These are phyloP conservation scores for Coelopa frigida DNA, from an alignment of 1,140 invertebrate species.

Conservation along the genomic window DNA sequence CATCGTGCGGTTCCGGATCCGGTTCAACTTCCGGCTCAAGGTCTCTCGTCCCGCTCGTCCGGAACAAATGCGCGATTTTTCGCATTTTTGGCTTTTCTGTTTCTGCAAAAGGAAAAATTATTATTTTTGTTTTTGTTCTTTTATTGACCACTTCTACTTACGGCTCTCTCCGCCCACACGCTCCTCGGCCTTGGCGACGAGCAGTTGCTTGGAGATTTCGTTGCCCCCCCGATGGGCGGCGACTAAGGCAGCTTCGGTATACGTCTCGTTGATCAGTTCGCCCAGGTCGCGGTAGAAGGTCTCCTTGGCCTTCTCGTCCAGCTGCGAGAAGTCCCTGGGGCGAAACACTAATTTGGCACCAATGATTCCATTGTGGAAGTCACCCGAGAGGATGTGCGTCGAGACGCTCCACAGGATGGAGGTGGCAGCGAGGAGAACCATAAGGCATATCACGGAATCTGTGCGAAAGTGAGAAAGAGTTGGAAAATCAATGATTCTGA, in stretches of 20 bases:
- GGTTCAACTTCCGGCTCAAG: neutral
- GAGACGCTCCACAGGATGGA: conserved; percentile 36
- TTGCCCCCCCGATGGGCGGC: too few relatives aligned
- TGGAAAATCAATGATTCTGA: neutral
- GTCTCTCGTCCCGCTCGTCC: neutral
- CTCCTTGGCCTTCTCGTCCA: conserved; percentile 25
- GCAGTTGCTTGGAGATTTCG: too few relatives aligned
- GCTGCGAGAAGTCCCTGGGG: conserved; percentile 24
- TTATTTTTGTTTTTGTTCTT: neutral
- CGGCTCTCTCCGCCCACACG: too few relatives aligned
- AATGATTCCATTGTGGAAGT: conserved; percentile 34
- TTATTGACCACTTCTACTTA: neutral
- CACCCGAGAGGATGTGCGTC: conserved; percentile 31
- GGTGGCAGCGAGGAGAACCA: conserved; percentile 32
- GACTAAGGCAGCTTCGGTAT: neutral
- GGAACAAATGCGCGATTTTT: conserved; percentile 13
- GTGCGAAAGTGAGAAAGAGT: neutral
- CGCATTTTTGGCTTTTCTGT: conserved; percentile 8
- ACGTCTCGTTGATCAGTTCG: conserved; percentile 8
- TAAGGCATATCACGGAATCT: conserved; percentile 35
- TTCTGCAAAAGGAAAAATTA: conserved; percentile 2
- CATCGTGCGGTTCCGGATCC: neutral
- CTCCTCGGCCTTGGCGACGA: too few relatives aligned
- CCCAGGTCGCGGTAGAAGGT: conserved; percentile 24
- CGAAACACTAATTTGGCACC: conserved; percentile 37